phyloP scores from a whole-genome alignment of 2,797 vertebrate species.

The Eidolon dupreanum region DNA sequence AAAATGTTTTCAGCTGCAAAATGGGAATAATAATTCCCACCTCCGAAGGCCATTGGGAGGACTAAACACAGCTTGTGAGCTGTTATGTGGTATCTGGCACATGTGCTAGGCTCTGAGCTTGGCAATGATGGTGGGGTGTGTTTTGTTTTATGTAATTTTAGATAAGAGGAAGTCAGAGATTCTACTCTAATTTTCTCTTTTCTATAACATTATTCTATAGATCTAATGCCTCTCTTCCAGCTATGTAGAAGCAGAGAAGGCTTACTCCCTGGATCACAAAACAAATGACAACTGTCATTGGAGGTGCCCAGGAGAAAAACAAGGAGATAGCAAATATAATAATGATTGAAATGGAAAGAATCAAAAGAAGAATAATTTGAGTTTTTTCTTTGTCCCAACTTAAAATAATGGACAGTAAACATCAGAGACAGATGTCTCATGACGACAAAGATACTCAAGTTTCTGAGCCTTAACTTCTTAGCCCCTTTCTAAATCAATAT shows the following conservation, averaged over 20 bases:
- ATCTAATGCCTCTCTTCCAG: neutral
- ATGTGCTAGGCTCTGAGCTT: neutral
- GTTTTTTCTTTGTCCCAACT: neutral
- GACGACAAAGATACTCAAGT: neutral
- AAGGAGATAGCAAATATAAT: neutral
- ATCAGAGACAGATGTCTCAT: neutral
- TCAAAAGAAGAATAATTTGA: neutral
- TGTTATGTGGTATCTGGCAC: neutral
- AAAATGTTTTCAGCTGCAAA: neutral
- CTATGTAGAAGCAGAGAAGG: neutral
- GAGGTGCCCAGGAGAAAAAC: neutral
- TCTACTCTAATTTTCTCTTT: neutral
- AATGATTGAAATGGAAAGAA: neutral
- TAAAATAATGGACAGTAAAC: neutral
- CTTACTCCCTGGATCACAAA: neutral
- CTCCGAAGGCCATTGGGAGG: neutral
- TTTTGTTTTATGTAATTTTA: neutral
- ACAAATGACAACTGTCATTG: neutral
- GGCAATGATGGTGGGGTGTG: neutral
- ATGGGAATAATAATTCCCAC: neutral
- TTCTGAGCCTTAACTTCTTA: neutral
- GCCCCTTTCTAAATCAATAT: neutral
- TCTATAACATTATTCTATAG: neutral
- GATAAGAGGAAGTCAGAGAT: neutral
- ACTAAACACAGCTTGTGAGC: neutral